A percentile compares a stretch with the other conserved stretches of the same genome.
These are phyloP conservation scores for Arbacia lixula DNA, from an alignment of 53 echinoderm and acorn worm genomes.

Conservation along the genomic window DNA sequence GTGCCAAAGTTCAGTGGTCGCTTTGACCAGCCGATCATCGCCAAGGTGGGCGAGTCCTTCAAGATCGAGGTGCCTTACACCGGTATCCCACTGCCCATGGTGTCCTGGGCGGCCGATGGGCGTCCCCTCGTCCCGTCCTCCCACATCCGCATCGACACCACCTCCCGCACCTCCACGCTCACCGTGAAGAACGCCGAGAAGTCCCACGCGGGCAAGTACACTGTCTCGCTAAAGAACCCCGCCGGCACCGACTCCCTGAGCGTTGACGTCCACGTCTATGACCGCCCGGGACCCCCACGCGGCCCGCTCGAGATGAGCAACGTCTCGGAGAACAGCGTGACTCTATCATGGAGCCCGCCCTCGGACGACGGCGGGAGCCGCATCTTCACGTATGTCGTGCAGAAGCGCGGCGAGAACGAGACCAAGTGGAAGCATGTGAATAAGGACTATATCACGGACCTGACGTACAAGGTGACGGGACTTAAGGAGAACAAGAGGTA, in stretches of 20 bases:
- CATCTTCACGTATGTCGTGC: constrained; percentile 90
- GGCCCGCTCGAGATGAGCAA: constrained; percentile 90
- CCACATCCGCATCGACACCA: constrained; percentile 80
- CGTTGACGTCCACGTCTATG: constrained; percentile 78
- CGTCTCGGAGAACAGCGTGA: constrained; percentile 88
- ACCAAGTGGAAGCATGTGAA: constrained; percentile 90
- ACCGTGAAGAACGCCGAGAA: constrained; percentile 78
- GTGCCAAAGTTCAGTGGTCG: constrained; percentile 79
- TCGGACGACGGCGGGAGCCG: constrained; percentile 94
- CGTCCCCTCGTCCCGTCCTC: constrained; percentile 65
- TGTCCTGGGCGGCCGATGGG: constrained; percentile 87
- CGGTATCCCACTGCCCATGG: constrained; percentile 82
- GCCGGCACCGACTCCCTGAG: constrained; percentile 84
- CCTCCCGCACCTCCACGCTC: constrained; percentile 65
- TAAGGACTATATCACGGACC: constrained; percentile 81
- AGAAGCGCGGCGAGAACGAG: constrained; percentile 91
- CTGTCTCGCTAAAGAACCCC: constrained; percentile 77
- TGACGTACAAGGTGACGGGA: constrained; percentile 83
- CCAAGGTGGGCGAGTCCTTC: constrained; percentile 89
- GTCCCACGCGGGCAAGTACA: constrained; percentile 79
- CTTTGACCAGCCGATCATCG: constrained; percentile 83
- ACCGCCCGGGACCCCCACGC: constrained; percentile 85
- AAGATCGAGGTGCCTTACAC: constrained; percentile 82
- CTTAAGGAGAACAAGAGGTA: constrained; percentile 93
- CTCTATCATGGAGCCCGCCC: constrained; percentile 92